These are phyloP conservation scores for Allygus modestus DNA, from an alignment of 2,888 invertebrate genomes.

Conservation along the genomic window DNA sequence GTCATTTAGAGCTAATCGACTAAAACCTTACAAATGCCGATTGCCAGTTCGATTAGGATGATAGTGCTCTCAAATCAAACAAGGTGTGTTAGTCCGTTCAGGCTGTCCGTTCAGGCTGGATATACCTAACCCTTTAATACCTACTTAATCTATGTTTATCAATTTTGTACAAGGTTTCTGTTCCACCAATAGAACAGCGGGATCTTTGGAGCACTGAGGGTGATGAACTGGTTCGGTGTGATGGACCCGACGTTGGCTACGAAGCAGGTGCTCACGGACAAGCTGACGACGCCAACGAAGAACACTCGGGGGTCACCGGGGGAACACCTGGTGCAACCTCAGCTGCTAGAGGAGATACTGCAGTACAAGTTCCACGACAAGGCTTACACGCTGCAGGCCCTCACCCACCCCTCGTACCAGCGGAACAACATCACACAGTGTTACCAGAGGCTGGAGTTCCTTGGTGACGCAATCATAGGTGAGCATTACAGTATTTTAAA, in stretches of 20 bases:
- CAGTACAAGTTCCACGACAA: constrained; percentile 89
- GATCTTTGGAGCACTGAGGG: constrained; percentile 76
- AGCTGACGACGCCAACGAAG: constrained; percentile 12
- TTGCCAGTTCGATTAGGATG: no score
- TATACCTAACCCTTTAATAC: no score
- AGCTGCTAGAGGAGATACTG: constrained; percentile 80
- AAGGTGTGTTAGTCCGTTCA: no score
- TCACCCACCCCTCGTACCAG: constrained; percentile 94
- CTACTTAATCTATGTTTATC: no score
- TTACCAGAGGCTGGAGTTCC: constrained; percentile 94
- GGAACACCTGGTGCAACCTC: constrained; percentile 59
- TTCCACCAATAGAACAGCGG: constrained; percentile 76
- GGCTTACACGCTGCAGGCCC: constrained; percentile 90
- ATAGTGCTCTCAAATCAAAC: no score
- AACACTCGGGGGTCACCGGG: background rate
- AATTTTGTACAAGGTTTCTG: no score
- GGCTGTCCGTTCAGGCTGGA: no score
- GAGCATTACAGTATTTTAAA: constrained; percentile 68
- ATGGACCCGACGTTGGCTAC: constrained; percentile 74
- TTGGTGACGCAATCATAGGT: constrained; percentile 93
- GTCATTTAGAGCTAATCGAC: no score
- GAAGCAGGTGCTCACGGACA: constrained; percentile 9
- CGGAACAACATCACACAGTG: constrained; percentile 84
- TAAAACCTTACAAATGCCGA: no score
- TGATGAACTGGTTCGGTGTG: constrained; percentile 82